Evolutionary conservation across 2,797 vertebrate genomes (phyloP).

Genomic region (Distichodus sexfasciatus): DNA sequence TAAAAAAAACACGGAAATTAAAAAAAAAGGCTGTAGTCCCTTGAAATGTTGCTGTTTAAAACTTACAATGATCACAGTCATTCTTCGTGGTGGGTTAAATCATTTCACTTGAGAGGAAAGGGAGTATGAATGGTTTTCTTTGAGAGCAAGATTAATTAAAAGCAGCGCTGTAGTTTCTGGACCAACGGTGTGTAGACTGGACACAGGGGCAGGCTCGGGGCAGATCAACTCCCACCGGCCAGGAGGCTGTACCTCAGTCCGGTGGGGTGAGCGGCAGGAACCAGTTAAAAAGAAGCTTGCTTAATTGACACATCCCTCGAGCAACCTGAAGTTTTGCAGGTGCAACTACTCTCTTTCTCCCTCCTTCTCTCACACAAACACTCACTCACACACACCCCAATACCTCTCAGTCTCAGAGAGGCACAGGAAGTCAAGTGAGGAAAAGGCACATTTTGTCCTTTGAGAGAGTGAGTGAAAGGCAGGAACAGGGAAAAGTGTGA

Average conservation of each 20-base stretch:
- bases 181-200: slow-evolving; percentile 10
- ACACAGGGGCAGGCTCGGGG: slow-evolving; percentile 10
- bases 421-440: slow-evolving; percentile 27
- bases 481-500: background rate
- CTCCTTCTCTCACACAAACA: background rate
- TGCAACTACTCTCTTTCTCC: slow-evolving; percentile 2
- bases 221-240: slow-evolving; percentile 21
- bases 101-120: background rate
- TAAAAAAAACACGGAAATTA: too few relatives aligned
- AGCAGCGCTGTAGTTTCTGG: slow-evolving; percentile 40
- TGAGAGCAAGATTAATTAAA: slow-evolving; percentile 51
- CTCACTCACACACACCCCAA: slow-evolving; percentile 19
- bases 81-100: slow-evolving; percentile 17
- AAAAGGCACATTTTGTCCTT: slow-evolving; percentile 29
- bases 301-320: slow-evolving; percentile 26
- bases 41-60: background rate
- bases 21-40: too few relatives aligned
- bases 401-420: slow-evolving; percentile 24
- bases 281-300: slow-evolving; percentile 42
- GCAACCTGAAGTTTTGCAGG: slow-evolving; percentile 42
- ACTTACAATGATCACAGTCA: background rate
- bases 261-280: slow-evolving; percentile 50
- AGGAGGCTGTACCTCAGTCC: slow-evolving; percentile 40
- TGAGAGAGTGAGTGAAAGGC: background rate
- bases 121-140: slow-evolving; percentile 49